A percentile compares a stretch with the other conserved stretches of the same genome.
Conservation (phyloP, 2,888 invertebrate species). For the Gymnosoma rotundatum region DNA sequence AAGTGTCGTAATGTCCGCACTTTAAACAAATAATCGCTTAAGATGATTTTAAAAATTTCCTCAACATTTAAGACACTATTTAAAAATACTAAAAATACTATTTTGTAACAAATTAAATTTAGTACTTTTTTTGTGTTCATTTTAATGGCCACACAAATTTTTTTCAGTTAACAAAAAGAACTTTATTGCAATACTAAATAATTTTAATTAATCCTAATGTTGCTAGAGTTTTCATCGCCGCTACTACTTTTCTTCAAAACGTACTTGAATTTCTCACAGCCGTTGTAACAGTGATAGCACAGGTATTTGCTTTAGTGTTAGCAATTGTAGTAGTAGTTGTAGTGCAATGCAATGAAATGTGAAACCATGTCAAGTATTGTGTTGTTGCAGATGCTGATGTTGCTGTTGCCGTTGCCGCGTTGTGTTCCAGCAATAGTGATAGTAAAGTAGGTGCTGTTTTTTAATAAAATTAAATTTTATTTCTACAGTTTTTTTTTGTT, state of each 20-base stretch:
- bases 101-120: no score
- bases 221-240: not conserved
- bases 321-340: slow-evolving; percentile 15
- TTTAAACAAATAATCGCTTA: no score
- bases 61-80: no score
- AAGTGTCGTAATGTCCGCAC: no score
- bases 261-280: slow-evolving; percentile 22
- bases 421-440: no score
- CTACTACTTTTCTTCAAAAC: not conserved
- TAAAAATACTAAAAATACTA: no score
- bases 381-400: slow-evolving; percentile 37
- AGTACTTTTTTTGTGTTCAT: no score
- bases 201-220: not conserved
- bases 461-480: slow-evolving; percentile 51
- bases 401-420: not conserved
- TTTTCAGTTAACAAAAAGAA: not conserved
- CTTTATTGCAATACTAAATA: not conserved
- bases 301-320: slow-evolving; percentile 58
- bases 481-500: slow-evolving; percentile 4
- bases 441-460: not conserved
- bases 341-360: slow-evolving; percentile 66
- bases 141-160: no score
- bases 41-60: no score
- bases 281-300: slow-evolving; percentile 44
- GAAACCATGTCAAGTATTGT: slow-evolving; percentile 66